phyloP scores from a whole-genome alignment of 1,140 invertebrate genomes.

The Phocides pigmalion region DNA sequence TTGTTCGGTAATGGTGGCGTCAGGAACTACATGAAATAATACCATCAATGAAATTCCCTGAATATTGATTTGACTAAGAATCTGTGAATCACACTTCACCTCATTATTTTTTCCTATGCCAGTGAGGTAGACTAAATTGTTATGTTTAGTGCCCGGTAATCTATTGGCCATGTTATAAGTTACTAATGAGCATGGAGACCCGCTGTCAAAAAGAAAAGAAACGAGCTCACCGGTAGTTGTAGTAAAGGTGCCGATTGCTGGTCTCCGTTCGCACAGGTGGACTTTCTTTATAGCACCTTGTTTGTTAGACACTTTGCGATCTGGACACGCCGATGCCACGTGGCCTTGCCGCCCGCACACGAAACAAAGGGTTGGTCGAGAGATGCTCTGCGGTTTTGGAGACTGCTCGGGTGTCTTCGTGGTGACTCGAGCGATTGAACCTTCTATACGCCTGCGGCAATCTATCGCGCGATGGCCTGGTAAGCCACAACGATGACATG shows the following conservation, averaged over 20 bases:
- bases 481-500: too few species aligned
- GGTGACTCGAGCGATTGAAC: too few species aligned
- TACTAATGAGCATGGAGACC: conserved; percentile 39
- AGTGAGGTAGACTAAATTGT: conserved; percentile 31
- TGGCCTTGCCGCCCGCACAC: conserved; percentile 10
- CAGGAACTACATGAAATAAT: too few species aligned
- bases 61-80: conserved; percentile 28
- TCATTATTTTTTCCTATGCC: conserved; percentile 30
- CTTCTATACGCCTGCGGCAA: too few species aligned
- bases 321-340: conserved; percentile 4
- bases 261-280: conserved; percentile 29
- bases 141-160: conserved; percentile 28
- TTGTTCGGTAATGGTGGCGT: too few species aligned
- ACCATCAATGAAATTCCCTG: too few species aligned
- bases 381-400: too few species aligned
- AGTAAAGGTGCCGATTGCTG: conserved; percentile 26
- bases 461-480: too few species aligned
- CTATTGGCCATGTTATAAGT: conserved; percentile 21
- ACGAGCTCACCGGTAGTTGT: conserved; percentile 40
- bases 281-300: conserved; percentile 19
- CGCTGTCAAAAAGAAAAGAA: conserved; percentile 43
- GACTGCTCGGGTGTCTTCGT: too few species aligned
- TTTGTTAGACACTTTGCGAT: background rate
- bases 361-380: background rate
- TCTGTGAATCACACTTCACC: conserved; percentile 20